phyloP scores from a whole-genome alignment of 2,113 vertebrate genomes.

The Chitala chitala region DNA sequence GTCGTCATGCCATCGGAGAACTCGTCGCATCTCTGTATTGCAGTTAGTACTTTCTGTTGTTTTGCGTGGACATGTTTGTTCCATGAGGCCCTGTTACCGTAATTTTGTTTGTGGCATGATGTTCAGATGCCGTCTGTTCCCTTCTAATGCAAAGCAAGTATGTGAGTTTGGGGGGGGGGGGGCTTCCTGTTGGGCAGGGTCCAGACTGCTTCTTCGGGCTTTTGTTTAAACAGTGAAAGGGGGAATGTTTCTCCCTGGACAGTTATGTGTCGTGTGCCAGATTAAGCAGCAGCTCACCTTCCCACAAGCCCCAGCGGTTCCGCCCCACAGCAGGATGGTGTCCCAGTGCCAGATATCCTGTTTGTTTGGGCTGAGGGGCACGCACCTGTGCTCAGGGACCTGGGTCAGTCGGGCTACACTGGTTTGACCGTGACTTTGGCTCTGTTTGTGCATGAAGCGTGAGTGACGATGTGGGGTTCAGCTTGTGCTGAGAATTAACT shows the following conservation, averaged over 20 bases:
- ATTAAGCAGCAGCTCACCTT: too few relatives aligned
- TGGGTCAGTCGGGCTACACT: too few relatives aligned
- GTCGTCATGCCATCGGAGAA: too few relatives aligned
- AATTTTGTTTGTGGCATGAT: too few relatives aligned
- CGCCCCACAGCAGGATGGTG: conserved; percentile 58
- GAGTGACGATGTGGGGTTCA: too few relatives aligned
- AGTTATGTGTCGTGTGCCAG: background rate
- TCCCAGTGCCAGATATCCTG: conserved; percentile 63
- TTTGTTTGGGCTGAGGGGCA: conserved; percentile 52
- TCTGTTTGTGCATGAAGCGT: too few relatives aligned
- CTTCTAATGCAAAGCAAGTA: conserved; percentile 56
- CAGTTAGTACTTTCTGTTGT: too few relatives aligned
- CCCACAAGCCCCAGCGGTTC: too few relatives aligned
- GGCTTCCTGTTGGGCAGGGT: conserved; percentile 53
- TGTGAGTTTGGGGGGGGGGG: conserved; percentile 29
- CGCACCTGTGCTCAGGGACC: conserved; percentile 48
- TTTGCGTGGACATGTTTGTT: too few relatives aligned
- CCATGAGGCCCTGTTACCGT: too few relatives aligned
- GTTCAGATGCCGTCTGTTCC: conserved; percentile 51
- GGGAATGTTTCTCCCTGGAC: conserved; percentile 12
- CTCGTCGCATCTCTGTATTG: too few relatives aligned
- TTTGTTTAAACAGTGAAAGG: conserved; percentile 53
- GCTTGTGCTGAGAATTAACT: background rate
- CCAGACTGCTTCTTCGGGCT: conserved; percentile 49
- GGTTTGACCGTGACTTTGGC: too few relatives aligned